Evolutionary conservation across 2,888 invertebrate genomes (phyloP), one percentile per base, ranked within the genome.

Genomic region (Carabus problematicus): DNA sequence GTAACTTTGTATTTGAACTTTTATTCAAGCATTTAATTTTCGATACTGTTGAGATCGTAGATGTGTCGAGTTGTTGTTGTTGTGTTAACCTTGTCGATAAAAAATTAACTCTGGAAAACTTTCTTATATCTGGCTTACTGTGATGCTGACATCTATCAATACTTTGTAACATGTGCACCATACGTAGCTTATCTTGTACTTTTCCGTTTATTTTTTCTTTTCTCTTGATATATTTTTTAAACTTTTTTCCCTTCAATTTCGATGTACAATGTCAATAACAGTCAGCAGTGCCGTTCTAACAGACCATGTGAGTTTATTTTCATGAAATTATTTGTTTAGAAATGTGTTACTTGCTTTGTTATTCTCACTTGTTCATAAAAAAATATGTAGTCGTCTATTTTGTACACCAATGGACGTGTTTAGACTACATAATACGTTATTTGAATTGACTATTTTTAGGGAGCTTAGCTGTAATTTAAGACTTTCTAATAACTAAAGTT

Each of bases 81-180:
- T 64, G 55, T 41, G 54, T 64, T 64, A 64, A 64, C 42, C 63
- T 54, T 54, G 54, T 11, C 16, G 9, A 43, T 12, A 41, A 29
- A 54, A 40, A 54, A 45, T 56, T 64, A 12, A 64, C 43, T 42
- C 45, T 39, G 40, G 45, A 62, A 62, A 42, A 42, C 41, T 59
- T 42, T 61, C 41, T 14, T 42, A 29, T 12, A 8, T 52, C 49
- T 9, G 19, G 39, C 14, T 16, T 9, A 11, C 19, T 52, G 16
- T 3, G 49, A n/a, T 40, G 49, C 29, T 62, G 62, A 62, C 45
- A 56, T 56, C 55, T 64, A 56, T 64, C 64, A 64, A 64, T 64
- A 56, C 29, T 43, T 56, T 29, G 19, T 14, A 64, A 64, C 64
- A 64, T 64, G 64, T 64, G 64, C 45, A 42, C 16, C 56, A 56